Evolutionary conservation across 2,888 invertebrate genomes (phyloP), one percentile per base, ranked within the genome.

Genomic region (Chesias legatella): DNA sequence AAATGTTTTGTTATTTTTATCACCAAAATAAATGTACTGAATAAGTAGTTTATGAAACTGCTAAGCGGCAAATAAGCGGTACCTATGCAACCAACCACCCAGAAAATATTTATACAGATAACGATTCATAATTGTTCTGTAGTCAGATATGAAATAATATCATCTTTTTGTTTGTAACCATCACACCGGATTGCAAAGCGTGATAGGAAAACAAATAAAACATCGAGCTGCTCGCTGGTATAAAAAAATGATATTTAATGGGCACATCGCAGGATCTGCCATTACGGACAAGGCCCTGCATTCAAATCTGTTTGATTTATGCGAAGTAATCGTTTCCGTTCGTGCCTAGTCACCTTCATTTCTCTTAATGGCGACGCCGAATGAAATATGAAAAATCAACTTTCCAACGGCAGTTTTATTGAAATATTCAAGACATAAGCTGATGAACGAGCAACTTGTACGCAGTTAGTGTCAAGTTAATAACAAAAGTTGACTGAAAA

Each of bases 271-370:
- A 62, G 67, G n/a, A 64, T 67, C 56, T 59, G 56, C 57, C 56
- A 51, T 55, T 50, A 41, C 54, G 58, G 58, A 52, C 60, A 67
- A 46, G 43, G 39, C 64, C 50, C 55, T 55, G 70, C 66, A 78
- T 76, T 75, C 73, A 71, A 78, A 76, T 75, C 73, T 68, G 63
- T 68, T 67, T 78, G 77, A 76, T 79, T 78, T 78, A 78, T 79
- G 73, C 69, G 65, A 60, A 70, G 67, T 67, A 64, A 73, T 70
- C 68, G 73, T 61, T 66, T 66, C 51, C 55, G 60, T 49, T 59
- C 53, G 53, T 58, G 53, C 51, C 59, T 62, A 60, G 58, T 45
- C 49, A 36, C 33, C 49, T 45, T 48, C 45, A 43, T 51, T 51
- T 37, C 49, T 49, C 51, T 10, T 54, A 54, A 54, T 54, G 51